These are phyloP conservation scores for Lycodopsis pacificus DNA, from an alignment of 2,797 vertebrate species.

Conservation along the genomic window DNA sequence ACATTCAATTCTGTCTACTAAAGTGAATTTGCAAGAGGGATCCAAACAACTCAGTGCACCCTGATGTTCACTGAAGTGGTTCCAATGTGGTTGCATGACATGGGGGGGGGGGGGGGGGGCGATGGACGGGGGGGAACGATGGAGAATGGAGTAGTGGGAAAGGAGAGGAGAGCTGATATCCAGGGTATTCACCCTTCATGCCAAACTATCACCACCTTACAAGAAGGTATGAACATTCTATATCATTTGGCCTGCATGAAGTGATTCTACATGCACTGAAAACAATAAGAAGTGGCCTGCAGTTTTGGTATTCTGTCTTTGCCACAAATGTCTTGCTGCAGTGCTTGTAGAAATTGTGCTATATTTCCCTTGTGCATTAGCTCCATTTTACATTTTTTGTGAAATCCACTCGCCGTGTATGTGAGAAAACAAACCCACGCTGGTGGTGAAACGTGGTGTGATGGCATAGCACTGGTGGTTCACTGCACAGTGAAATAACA, in stretches of 20 bases:
- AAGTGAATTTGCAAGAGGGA: slow-evolving; percentile 70
- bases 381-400: slow-evolving; percentile 76
- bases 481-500: slow-evolving; percentile 76
- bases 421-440: slow-evolving; percentile 61
- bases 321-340: slow-evolving; percentile 76
- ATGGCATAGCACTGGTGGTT: slow-evolving; percentile 67
- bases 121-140: background rate
- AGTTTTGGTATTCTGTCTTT: slow-evolving; percentile 69
- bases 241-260: slow-evolving; percentile 78
- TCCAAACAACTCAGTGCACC: slow-evolving; percentile 63
- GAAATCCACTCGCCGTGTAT: slow-evolving; percentile 58
- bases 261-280: slow-evolving; percentile 66
- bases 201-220: slow-evolving; percentile 68
- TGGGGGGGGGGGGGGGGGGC: background rate
- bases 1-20: slow-evolving; percentile 66
- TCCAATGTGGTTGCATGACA: slow-evolving; percentile 64
- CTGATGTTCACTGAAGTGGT: slow-evolving; percentile 68
- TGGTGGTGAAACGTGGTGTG: slow-evolving; percentile 64
- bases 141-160: slow-evolving; percentile 22
- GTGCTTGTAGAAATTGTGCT: slow-evolving; percentile 78
- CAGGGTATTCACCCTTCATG: slow-evolving; percentile 74
- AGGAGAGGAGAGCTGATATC: slow-evolving; percentile 53
- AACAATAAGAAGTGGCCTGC: slow-evolving; percentile 37
- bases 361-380: slow-evolving; percentile 82
- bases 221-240: slow-evolving; percentile 71